A percentile compares a stretch with the other conserved stretches of the same genome.
Evolutionary conservation across 2,888 invertebrate genomes (phyloP).

Genomic region (Drosophila subquinaria): DNA sequence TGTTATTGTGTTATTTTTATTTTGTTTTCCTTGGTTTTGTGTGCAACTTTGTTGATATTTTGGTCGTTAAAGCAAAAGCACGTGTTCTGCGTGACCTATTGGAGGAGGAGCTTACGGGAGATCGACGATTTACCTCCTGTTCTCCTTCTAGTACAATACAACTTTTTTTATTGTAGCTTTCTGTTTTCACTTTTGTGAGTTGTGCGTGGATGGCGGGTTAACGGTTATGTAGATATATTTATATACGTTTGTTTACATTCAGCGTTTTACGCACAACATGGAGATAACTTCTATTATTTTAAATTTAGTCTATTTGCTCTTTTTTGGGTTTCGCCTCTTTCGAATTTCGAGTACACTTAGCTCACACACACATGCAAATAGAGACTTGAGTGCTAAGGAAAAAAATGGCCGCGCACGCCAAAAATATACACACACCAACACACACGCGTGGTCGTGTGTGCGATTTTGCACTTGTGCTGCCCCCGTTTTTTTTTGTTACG

Average conservation of each 20-base stretch:
- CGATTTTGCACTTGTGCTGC: conserved; percentile 71
- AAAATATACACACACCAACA: conserved; percentile 74
- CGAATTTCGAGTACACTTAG: conserved; percentile 54
- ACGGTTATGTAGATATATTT: conserved; percentile 10
- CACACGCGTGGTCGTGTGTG: conserved; percentile 46
- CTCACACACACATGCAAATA: conserved; percentile 45
- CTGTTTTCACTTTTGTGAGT: conserved; percentile 41
- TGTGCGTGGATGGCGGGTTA: conserved; percentile 3
- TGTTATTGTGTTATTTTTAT: conserved; percentile 21
- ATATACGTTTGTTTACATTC: conserved; percentile 45
- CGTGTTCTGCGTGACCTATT: conserved; percentile 58
- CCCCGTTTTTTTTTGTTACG: conserved; percentile 61
- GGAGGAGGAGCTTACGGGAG: conserved; percentile 1
- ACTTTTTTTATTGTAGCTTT: conserved; percentile 19
- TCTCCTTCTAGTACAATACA: conserved; percentile 10
- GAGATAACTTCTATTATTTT: conserved; percentile 32
- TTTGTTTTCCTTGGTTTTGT: conserved; percentile 17
- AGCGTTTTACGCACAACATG: conserved; percentile 47
- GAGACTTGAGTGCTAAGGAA: conserved; percentile 61
- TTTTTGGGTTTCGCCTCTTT: conserved; percentile 61
- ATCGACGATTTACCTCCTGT: conserved; percentile 20
- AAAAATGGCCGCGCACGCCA: conserved; percentile 84
- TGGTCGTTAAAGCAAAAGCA: conserved; percentile 50
- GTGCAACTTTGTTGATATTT: conserved; percentile 46
- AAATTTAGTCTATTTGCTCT: conserved; percentile 40